phyloP scores from a whole-genome alignment of 1,140 invertebrate species.

The Nomia melanderi region DNA sequence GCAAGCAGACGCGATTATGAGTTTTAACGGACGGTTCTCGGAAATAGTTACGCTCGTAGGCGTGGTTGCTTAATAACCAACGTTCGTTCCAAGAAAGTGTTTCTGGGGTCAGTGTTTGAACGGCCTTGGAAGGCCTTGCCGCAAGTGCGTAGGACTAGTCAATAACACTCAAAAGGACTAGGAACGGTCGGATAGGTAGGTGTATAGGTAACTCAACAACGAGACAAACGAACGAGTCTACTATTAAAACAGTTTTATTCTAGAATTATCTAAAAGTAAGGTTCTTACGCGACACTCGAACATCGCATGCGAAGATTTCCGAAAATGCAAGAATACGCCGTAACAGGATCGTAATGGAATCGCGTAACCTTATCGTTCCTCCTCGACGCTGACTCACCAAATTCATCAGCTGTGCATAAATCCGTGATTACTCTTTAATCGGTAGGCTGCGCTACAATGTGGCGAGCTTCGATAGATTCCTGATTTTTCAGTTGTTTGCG shows the following conservation, averaged over 20 bases:
- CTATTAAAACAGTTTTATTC: constrained; percentile 27
- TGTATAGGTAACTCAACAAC: too few species aligned
- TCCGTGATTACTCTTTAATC: neutral
- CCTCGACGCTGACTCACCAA: neutral
- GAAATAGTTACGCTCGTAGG: neutral
- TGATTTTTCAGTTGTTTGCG: neutral
- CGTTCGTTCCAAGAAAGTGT: neutral
- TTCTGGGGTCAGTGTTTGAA: neutral
- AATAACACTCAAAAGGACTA: too few species aligned
- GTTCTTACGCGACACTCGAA: neutral
- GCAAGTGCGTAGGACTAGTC: neutral
- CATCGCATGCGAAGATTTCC: neutral
- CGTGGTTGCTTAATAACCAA: neutral
- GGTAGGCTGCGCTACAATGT: constrained; percentile 12
- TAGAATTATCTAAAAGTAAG: neutral
- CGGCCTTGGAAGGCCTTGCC: neutral
- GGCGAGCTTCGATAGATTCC: neutral
- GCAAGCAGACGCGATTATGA: neutral
- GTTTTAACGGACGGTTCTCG: neutral
- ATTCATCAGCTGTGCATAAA: constrained; percentile 12
- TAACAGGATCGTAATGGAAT: neutral
- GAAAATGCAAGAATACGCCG: neutral
- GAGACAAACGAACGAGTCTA: neutral
- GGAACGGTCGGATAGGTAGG: too few species aligned
- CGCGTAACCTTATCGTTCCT: neutral